Conservation (phyloP, 2,113 vertebrate genomes). For the Platichthys flesus region DNA sequence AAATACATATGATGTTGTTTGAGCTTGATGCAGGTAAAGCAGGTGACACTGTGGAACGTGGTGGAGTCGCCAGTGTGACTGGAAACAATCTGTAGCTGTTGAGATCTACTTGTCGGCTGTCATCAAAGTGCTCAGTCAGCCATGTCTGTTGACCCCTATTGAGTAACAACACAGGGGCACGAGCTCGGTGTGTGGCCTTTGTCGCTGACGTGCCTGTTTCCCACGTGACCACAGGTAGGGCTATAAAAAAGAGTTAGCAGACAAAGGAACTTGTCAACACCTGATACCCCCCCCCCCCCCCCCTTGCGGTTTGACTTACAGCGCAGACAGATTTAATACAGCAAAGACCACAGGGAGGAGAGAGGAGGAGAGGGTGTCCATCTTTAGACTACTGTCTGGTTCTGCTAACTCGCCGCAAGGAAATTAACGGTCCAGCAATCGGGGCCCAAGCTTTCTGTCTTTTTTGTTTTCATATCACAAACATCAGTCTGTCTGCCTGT, state of each 20-base stretch:
- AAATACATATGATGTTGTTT: background rate
- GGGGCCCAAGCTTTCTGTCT: background rate
- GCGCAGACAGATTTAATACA: constrained; percentile 45
- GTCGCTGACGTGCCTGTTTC: constrained; percentile 40
- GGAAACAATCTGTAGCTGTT: constrained; percentile 31
- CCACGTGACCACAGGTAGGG: constrained; percentile 47
- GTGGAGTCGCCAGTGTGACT: background rate
- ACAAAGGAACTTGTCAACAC: constrained; percentile 67
- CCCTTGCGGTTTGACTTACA: constrained; percentile 57
- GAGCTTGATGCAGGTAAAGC: background rate
- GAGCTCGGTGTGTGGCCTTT: constrained; percentile 38
- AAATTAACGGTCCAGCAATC: constrained; percentile 1
- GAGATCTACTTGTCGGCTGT: constrained; percentile 15
- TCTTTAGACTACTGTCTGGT: constrained; percentile 35
- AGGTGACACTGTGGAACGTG: constrained; percentile 1
- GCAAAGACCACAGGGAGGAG: background rate
- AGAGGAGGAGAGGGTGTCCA: background rate
- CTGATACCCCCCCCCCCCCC: constrained; percentile 58
- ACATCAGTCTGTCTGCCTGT: too few relatives aligned
- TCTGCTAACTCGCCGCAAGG: background rate
- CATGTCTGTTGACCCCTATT: constrained; percentile 62
- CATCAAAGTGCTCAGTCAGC: constrained; percentile 37
- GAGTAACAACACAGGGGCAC: constrained; percentile 40
- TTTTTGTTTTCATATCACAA: background rate
- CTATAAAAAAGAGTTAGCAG: constrained; percentile 52